These are phyloP conservation scores for Perizoma affinitatum DNA, from an alignment of 2,888 invertebrate genomes.

Conservation along the genomic window DNA sequence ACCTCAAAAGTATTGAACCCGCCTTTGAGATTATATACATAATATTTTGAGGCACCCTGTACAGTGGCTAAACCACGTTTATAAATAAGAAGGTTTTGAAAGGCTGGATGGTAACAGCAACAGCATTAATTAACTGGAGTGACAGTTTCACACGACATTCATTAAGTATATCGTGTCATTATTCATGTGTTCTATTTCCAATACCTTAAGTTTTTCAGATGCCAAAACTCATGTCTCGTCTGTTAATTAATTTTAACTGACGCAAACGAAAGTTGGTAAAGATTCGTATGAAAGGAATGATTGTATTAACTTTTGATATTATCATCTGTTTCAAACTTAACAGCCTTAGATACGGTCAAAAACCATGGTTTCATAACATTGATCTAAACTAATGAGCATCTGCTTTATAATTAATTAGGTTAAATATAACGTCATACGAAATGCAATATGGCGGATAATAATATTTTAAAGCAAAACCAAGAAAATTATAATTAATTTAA, in stretches of 20 bases:
- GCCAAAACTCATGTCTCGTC: slow-evolving; percentile 70
- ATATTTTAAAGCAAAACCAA: too few species aligned
- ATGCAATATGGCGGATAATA: too few species aligned
- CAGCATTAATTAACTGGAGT: slow-evolving; percentile 72
- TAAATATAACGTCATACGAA: too few species aligned
- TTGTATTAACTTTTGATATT: too few species aligned
- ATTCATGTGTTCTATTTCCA: slow-evolving; percentile 77
- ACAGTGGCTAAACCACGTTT: too few species aligned
- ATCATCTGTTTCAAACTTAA: slow-evolving; percentile 16
- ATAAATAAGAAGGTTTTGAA: slow-evolving; percentile 26
- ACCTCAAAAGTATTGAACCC: too few species aligned
- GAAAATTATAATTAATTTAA: too few species aligned
- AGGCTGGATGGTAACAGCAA: slow-evolving; percentile 52
- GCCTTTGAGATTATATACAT: too few species aligned
- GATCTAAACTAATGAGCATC: too few species aligned
- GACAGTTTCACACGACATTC: slow-evolving; percentile 77
- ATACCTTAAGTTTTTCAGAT: slow-evolving; percentile 74
- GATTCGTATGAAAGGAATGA: slow-evolving; percentile 58
- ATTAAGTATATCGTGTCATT: slow-evolving; percentile 69
- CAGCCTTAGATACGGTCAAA: neutral
- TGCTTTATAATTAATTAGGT: too few species aligned
- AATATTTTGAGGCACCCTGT: too few species aligned
- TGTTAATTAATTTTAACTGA: slow-evolving; percentile 76
- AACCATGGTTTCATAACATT: too few species aligned
- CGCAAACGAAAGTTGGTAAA: slow-evolving; percentile 62